Percentiles rank a stretch among this genome's conserved stretches.
Conservation (phyloP, 2,113 vertebrate genomes). For the Sarotherodon lohbergeri region DNA sequence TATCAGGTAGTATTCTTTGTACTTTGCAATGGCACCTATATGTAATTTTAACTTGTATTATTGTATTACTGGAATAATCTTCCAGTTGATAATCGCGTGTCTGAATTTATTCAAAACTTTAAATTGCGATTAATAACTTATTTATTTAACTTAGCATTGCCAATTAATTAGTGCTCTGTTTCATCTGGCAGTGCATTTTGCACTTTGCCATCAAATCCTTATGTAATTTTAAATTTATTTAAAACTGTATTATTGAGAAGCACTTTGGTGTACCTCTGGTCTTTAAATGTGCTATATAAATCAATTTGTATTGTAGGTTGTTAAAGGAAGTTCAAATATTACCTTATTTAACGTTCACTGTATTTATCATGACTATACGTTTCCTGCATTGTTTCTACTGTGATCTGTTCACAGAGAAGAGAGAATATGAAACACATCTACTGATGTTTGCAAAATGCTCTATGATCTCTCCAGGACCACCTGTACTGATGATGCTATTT, state of each 20-base stretch:
- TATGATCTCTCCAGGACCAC: constrained; percentile 17
- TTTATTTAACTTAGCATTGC: background rate
- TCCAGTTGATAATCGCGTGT: background rate
- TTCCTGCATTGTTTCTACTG: background rate
- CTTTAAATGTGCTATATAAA: background rate
- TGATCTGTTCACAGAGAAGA: background rate
- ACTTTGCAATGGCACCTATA: background rate
- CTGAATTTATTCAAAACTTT: background rate
- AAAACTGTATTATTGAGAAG: background rate
- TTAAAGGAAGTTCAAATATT: background rate
- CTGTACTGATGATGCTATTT: constrained; percentile 15
- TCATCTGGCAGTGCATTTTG: background rate
- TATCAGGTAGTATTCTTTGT: background rate
- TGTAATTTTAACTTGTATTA: background rate
- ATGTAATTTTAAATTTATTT: background rate
- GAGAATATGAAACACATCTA: background rate
- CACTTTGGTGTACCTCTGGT: background rate
- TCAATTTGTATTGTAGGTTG: background rate
- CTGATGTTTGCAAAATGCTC: background rate
- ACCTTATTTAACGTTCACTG: background rate
- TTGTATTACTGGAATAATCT: background rate
- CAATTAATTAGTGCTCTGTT: background rate
- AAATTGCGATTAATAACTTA: background rate
- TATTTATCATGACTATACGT: background rate
- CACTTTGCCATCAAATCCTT: background rate